Conservation (phyloP, 1,140 invertebrate species). For the Grapholita molesta region DNA sequence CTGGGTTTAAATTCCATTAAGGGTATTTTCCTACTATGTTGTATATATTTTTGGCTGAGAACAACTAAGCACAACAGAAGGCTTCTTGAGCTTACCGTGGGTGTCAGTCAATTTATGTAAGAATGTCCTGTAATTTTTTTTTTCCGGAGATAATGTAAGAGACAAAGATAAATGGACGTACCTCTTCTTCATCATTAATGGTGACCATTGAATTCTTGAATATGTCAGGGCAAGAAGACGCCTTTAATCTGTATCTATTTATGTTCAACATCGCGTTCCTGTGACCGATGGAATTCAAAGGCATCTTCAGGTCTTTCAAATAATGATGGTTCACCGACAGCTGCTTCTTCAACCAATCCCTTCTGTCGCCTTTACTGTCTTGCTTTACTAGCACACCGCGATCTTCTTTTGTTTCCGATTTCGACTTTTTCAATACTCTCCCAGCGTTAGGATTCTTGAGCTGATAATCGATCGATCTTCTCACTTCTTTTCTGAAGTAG, state of each 20-base stretch:
- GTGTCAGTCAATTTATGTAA: too few species aligned
- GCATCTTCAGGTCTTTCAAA: slow-evolving; percentile 86
- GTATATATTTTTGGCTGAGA: too few species aligned
- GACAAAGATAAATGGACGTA: slow-evolving; percentile 78
- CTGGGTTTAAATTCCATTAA: too few species aligned
- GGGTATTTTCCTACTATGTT: too few species aligned
- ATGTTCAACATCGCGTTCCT: slow-evolving; percentile 90
- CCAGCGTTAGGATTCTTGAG: slow-evolving; percentile 38
- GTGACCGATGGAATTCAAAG: slow-evolving; percentile 89
- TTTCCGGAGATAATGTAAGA: background rate
- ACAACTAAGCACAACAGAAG: too few species aligned
- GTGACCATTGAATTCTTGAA: slow-evolving; percentile 94
- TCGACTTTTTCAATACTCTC: slow-evolving; percentile 37
- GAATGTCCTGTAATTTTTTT: too few species aligned
- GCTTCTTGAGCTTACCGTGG: too few species aligned
- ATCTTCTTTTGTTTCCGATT: slow-evolving; percentile 48
- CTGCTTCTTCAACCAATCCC: slow-evolving; percentile 80
- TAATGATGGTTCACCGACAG: slow-evolving; percentile 84
- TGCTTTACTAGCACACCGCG: slow-evolving; percentile 54
- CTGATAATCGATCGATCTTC: slow-evolving; percentile 38
- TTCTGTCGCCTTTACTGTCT: slow-evolving; percentile 62
- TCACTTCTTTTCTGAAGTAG: slow-evolving; percentile 26
- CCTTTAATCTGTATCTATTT: slow-evolving; percentile 87
- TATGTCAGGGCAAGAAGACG: slow-evolving; percentile 94
- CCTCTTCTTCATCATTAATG: slow-evolving; percentile 86